Evolutionary conservation across 2,113 vertebrate genomes (phyloP).

Genomic region (Lophotis ruficrista): DNA sequence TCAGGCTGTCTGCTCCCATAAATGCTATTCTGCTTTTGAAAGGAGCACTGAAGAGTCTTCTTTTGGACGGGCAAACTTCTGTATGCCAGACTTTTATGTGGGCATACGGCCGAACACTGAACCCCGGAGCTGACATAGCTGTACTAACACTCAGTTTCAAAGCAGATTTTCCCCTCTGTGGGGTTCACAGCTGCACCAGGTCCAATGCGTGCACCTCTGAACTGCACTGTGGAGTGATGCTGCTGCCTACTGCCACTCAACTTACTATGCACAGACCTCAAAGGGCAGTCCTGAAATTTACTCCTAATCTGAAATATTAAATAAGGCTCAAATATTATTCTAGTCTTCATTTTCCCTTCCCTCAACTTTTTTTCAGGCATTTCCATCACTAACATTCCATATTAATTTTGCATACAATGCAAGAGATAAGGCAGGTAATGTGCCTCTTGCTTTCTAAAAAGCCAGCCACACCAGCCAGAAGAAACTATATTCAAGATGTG

Average conservation of each 20-base stretch:
- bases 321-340: background rate
- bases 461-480: background rate
- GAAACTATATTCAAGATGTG: background rate
- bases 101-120: background rate
- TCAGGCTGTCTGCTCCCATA: background rate
- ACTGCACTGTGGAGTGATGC: background rate
- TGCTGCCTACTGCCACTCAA: background rate
- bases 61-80: background rate
- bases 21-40: background rate
- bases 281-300: background rate
- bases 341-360: background rate
- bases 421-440: background rate
- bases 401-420: background rate
- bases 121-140: rapidly evolving
- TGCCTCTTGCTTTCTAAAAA: background rate
- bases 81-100: background rate
- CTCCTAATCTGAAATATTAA: background rate
- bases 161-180: background rate
- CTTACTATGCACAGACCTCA: background rate
- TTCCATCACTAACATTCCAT: background rate
- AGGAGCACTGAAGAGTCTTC: background rate
- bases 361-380: background rate
- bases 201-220: rapidly evolving
- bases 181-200: background rate
- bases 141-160: background rate